These are phyloP conservation scores for Pipistrellus nathusii DNA, from an alignment of 2,797 vertebrate species.

Conservation along the genomic window DNA sequence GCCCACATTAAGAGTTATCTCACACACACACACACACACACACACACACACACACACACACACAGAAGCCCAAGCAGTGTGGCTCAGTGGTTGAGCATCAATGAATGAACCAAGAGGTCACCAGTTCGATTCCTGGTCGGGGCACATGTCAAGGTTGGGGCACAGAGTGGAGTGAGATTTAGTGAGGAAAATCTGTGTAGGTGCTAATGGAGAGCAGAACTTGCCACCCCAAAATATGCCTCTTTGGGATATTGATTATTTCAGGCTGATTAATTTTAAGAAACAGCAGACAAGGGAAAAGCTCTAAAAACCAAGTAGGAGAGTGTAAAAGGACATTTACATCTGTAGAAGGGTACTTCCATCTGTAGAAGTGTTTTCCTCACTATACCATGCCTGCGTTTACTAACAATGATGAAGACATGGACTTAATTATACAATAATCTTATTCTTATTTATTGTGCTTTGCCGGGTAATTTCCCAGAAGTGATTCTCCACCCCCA, in stretches of 20 bases:
- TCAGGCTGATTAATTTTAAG: not conserved
- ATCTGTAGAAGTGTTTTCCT: not conserved
- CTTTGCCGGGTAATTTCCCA: not conserved
- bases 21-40: too few species aligned
- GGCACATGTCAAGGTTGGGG: not conserved
- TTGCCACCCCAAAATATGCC: not conserved
- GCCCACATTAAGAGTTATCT: not conserved
- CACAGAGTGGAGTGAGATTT: not conserved
- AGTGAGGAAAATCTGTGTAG: not conserved
- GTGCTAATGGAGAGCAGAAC: not conserved
- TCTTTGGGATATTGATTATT: not conserved
- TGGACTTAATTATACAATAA: not conserved
- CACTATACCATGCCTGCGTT: not conserved
- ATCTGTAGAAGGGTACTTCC: not conserved
- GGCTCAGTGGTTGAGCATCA: too few species aligned
- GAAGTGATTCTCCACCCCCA: not conserved
- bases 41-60: too few species aligned
- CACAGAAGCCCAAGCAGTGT: too few species aligned
- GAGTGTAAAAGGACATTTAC: not conserved
- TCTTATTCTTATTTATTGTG: not conserved
- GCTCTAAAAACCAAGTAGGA: not conserved
- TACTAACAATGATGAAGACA: not conserved
- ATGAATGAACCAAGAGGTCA: too few species aligned
- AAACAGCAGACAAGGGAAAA: not conserved
- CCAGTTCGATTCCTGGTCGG: too few species aligned